These are phyloP conservation scores for Caenorhabditis inopinata DNA, from an alignment of 1,140 invertebrate genomes.

Conservation along the genomic window DNA sequence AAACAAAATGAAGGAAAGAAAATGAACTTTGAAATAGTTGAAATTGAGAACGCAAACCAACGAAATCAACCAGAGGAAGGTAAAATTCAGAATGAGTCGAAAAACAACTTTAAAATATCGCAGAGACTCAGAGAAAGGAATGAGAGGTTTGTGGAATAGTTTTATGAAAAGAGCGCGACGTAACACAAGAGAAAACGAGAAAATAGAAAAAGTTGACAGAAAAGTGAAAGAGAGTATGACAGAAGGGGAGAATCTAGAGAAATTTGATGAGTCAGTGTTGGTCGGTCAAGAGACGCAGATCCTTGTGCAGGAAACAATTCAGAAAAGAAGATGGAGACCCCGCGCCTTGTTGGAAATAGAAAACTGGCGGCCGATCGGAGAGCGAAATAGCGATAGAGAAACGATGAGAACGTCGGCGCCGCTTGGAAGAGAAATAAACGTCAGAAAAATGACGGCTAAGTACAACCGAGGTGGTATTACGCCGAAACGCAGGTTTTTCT, in stretches of 20 bases:
- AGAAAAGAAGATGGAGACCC: neutral
- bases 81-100: too few species aligned
- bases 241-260: neutral
- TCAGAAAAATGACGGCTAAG: neutral
- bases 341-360: conserved; percentile 21
- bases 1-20: too few species aligned
- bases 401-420: conserved; percentile 1
- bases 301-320: neutral
- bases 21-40: neutral
- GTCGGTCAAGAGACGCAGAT: neutral
- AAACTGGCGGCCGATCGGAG: conserved; percentile 14
- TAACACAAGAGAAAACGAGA: neutral
- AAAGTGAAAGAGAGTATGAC: neutral
- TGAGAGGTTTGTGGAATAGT: conserved; percentile 6
- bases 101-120: neutral
- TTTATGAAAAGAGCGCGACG: neutral
- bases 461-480: neutral
- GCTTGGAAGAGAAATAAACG: neutral
- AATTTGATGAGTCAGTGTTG: neutral
- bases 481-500: too few species aligned
- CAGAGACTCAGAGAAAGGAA: conserved; percentile 13
- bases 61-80: neutral
- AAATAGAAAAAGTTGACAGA: conserved; percentile 11
- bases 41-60: neutral
- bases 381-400: neutral